These are phyloP conservation scores for Gymnobelideus leadbeateri DNA, from an alignment of 2,113 vertebrate genomes.

Conservation along the genomic window DNA sequence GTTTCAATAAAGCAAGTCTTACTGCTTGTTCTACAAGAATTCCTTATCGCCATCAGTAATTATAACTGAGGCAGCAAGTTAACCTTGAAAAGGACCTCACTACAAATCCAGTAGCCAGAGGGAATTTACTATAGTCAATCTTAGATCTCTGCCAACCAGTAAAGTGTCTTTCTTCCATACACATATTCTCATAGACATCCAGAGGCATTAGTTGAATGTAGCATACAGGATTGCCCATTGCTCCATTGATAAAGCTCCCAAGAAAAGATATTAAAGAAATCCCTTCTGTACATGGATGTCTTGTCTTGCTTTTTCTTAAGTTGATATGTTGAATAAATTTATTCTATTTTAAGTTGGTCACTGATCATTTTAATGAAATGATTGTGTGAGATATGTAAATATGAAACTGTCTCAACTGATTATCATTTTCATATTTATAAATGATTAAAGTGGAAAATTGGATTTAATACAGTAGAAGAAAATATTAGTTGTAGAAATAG, in stretches of 20 bases:
- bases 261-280: neutral
- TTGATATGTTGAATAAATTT: slow-evolving; percentile 15
- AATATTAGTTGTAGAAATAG: neutral
- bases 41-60: neutral
- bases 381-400: neutral
- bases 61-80: neutral
- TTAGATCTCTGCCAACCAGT: neutral
- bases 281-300: neutral
- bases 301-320: neutral
- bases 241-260: neutral
- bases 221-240: neutral
- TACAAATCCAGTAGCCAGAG: neutral
- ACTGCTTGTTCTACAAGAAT: neutral
- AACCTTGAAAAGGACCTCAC: neutral
- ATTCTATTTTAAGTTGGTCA: neutral
- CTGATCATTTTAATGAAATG: neutral
- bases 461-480: neutral
- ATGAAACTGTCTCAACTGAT: neutral
- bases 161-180: neutral
- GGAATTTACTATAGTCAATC: neutral
- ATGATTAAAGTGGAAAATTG: neutral
- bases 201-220: neutral
- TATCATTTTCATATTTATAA: slow-evolving; percentile 3
- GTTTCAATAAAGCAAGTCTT: neutral
- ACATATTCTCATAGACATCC: neutral